Base-by-base conservation (phyloP, 2,113 vertebrate species). In the Indri indri region DNA sequence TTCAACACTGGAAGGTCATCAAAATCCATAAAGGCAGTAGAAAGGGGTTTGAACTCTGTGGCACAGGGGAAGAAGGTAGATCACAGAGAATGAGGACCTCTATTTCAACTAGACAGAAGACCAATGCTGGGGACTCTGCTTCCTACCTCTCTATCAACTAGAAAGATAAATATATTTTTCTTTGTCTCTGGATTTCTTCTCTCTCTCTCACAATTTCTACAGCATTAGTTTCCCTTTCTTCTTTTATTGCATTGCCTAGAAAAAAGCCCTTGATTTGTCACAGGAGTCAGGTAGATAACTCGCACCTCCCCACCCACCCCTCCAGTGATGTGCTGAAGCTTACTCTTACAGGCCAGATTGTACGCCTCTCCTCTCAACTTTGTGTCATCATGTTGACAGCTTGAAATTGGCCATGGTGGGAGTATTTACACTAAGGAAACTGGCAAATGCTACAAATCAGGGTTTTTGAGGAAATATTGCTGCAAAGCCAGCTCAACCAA, bases 121-220 rank as follows among this genome's bases (percentile, higher is more conserved):
- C 16, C 34, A 37, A 8, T 68, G 61, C 54, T 32, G 22, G 7
- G 22, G 45, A 79, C 13, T 45, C 83, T 86, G 57, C n/a, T 81
- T 88, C 77, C 76, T 74, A n/a, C 20, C 84, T 85, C 50, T 65
- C 9, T 27, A 40, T 40, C 8, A 66, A 14, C 4, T 22, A 95
- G 18, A 82, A 84, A 81, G 45, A 42, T 37, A 71, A 52, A 81
- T 30, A 45, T 1, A 66, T 34, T 59, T 81, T 88, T 57, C 52
- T 91, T 37, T 97, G 40, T 20, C n/a, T 89, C 32, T 42, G 42
- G 30, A 87, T 50, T 83, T 90, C 50, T 97, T 93, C 40, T 34
- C 79, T 66, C 45, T 76, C 37, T 30, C 27, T 86, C 20, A 59
- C 42, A 68, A 54, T 16, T 73, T 90, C 71, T 47, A 86, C 2